A percentile compares a stretch with the other conserved stretches of the same genome.
Conservation (phyloP, 2,113 vertebrate genomes). For the Telmatochromis brachygnathus region DNA sequence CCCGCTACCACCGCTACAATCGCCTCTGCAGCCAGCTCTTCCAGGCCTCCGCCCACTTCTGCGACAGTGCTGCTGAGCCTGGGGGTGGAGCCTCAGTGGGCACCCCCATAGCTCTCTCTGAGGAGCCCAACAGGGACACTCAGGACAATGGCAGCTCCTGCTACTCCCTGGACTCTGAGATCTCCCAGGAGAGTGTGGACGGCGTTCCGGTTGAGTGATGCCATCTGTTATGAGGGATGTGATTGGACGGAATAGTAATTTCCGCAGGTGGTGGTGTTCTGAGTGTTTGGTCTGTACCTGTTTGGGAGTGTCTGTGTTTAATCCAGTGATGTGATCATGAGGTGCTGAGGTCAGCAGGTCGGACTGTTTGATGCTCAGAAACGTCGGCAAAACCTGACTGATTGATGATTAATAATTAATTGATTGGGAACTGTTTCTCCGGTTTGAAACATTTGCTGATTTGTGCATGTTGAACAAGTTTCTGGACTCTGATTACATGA, state of each 20-base stretch:
- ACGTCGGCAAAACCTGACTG: background rate
- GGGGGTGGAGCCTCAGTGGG: background rate
- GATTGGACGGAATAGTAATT: background rate
- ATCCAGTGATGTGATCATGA: background rate
- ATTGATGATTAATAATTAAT: background rate
- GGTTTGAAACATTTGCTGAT: background rate
- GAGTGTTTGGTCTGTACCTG: background rate
- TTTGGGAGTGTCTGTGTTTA: background rate
- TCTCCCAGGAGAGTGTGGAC: slow-evolving; percentile 84
- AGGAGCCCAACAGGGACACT: slow-evolving; percentile 67
- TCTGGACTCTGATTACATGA: background rate
- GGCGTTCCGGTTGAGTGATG: slow-evolving; percentile 79
- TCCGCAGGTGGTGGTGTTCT: background rate
- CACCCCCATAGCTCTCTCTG: slow-evolving; percentile 20
- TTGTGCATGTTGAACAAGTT: background rate
- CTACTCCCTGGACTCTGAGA: slow-evolving; percentile 81
- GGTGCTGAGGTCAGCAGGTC: background rate
- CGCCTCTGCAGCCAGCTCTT: slow-evolving; percentile 73
- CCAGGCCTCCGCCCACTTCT: slow-evolving; percentile 75
- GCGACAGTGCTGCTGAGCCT: slow-evolving; percentile 61
- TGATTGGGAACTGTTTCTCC: background rate
- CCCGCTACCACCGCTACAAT: slow-evolving; percentile 78
- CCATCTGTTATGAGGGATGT: background rate
- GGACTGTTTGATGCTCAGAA: background rate
- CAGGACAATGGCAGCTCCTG: slow-evolving; percentile 84